Base-by-base conservation (phyloP, 2,113 vertebrate genomes). In the Eclectus roratus region DNA sequence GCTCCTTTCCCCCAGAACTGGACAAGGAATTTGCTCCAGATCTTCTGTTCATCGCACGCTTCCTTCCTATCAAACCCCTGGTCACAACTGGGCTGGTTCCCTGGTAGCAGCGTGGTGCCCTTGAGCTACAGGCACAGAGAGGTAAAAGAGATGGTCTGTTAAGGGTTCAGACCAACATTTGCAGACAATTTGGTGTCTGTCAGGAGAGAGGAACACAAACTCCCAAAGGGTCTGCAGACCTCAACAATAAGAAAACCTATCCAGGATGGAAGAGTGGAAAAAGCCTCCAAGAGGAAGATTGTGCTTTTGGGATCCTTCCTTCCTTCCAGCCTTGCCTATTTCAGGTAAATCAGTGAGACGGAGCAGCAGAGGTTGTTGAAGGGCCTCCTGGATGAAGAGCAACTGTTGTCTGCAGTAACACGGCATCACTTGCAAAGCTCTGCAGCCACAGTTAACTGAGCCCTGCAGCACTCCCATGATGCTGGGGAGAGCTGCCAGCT, bases 391-490 rank as follows among this genome's bases (percentile, higher is more conserved):
- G 37, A 43, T 68, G 53, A 77, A 72, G 21, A 68, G 16, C 10
- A 63, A 7, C 31, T 33, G 29, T 39, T 18, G 9, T 21, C 46
- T 52, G 52, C 47, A 50, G 56, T n/a, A 37, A 37, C 0, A 4
- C 33, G 10, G 46, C 63, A 71, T 37, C 1, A 0, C 35, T 55
- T 21, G 33, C 63, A 65, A 41, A 56, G 83, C 64, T 68, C 80
- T 55, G 35, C 52, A 58, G 35, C 44, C 4, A 0, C 29, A 29
- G 31, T n/a, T n/a, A 64, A 21, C 46, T 0, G 3, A 23, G 16
- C 50, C 29, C 63, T 71, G 79, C 61, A 80, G 83, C 5, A 6
- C 50, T 29, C 60, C 56, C 20, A 11, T 15, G 55, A 28, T 13
- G 29, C 12, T 1, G 8, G n/a, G 43, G 27, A 56, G 52, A 52